Evolutionary conservation across 2,888 invertebrate genomes (phyloP), one percentile per base, ranked within the genome.

Genomic region (Nomada fabriciana): DNA sequence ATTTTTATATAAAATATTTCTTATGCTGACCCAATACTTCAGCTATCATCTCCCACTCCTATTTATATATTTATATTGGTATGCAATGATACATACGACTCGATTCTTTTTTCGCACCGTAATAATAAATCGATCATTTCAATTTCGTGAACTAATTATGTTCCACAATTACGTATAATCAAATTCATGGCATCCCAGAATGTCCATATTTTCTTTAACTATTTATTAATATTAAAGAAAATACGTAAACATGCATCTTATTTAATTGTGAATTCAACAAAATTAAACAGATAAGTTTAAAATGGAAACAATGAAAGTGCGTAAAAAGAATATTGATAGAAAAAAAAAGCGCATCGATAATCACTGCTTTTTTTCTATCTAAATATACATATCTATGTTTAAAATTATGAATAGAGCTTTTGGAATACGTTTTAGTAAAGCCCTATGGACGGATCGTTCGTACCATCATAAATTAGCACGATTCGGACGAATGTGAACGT

Each of bases 1-100:
- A 93, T 93, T 90, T 92, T 91, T 93, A 93, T 93, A 93, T 93
- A 93, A 93, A 93, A 93, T 93, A 93, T 88, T 91, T 88, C 86
- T 92, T 85, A 85, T 90, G 89, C 84, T 65, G 71, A 73, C 36
- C 70, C 71, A 83, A 59, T 75, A 73, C n/a, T 71, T 76, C 79
- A 64, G 57, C 70, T 65, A n/a, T 43, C 69, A 70, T 59, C 68
- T 71, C 47, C 29, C 29, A 69, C 57, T 71, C 23, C 47, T 69
- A 76, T 71, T 69, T 83, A 68, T 83, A 83, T 67, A 81, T 76
- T 67, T 80, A 60, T 81, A 55, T 70, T 65, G 61, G 67, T 69
- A 74, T 70, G 55, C 59, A 42, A 85, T 61, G 52, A 70, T 75
- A 73, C 52, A 72, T 52, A 29, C 57, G 63, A 55, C 29, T 52